These are phyloP conservation scores for Austrolebias charrua DNA, from an alignment of 2,797 vertebrate genomes.

Conservation along the genomic window DNA sequence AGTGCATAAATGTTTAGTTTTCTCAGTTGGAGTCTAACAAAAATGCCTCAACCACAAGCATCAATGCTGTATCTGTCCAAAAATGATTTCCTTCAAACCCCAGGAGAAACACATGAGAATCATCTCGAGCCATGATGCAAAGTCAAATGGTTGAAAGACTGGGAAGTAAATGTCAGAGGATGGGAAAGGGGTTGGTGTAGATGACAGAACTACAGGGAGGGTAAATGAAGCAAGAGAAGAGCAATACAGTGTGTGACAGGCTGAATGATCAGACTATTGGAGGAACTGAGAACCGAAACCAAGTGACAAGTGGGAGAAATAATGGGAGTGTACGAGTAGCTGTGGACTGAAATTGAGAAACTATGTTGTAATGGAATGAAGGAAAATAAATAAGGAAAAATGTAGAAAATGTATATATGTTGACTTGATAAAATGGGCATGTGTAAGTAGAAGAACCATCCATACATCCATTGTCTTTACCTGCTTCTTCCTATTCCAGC, in stretches of 20 bases:
- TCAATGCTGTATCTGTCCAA: slow-evolving; percentile 33
- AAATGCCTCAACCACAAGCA: slow-evolving; percentile 1
- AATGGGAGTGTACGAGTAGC: no score
- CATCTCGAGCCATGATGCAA: slow-evolving; percentile 31
- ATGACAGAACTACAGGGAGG: no score
- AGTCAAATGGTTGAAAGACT: slow-evolving; percentile 23
- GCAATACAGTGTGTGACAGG: not conserved
- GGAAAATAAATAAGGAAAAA: no score
- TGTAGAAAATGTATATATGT: no score
- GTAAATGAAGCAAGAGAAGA: slow-evolving; percentile 1
- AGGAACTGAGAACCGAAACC: slow-evolving; percentile 1
- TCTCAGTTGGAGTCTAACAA: not conserved
- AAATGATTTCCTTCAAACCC: slow-evolving; percentile 50
- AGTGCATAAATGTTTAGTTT: not conserved
- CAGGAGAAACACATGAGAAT: slow-evolving; percentile 32
- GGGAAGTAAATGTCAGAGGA: not conserved
- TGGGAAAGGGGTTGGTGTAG: not conserved
- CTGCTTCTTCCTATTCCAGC: no score
- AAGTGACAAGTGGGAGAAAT: no score
- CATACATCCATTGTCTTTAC: no score
- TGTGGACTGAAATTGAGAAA: no score
- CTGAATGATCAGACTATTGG: slow-evolving; percentile 21
- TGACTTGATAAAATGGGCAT: no score
- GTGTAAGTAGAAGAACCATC: no score
- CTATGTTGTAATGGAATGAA: no score